phyloP scores from a whole-genome alignment of 2,888 invertebrate species.

The Epirrhoe alternata region DNA sequence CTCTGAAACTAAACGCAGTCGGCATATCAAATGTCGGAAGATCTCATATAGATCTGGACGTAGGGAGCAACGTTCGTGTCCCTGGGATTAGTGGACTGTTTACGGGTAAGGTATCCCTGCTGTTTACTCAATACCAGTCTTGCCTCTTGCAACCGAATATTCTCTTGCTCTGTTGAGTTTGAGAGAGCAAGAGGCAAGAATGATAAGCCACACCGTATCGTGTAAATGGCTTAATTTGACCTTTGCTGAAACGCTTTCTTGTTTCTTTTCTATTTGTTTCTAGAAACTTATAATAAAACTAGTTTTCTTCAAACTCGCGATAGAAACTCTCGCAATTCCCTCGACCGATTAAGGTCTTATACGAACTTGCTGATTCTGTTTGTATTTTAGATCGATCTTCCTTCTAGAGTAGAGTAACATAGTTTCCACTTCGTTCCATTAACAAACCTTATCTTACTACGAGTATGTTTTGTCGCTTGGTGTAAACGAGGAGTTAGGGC shows the following conservation, averaged over 20 bases:
- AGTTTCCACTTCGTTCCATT: background rate
- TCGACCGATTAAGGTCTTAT: background rate
- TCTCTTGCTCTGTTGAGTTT: too few relatives aligned
- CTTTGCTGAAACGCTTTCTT: background rate
- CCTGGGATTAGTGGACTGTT: conserved; percentile 66
- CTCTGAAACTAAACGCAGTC: conserved; percentile 61
- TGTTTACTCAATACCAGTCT: too few relatives aligned
- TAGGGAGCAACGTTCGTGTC: conserved; percentile 59
- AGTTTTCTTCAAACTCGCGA: background rate
- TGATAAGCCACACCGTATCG: too few relatives aligned
- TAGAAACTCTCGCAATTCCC: background rate
- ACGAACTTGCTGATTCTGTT: background rate
- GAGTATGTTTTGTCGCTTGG: too few relatives aligned
- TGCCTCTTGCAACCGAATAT: too few relatives aligned
- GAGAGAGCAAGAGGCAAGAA: too few relatives aligned
- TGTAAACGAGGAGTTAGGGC: too few relatives aligned
- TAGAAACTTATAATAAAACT: background rate
- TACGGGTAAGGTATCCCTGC: conserved; percentile 58
- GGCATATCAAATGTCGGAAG: conserved; percentile 75
- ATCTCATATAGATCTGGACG: conserved; percentile 60
- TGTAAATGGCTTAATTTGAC: background rate
- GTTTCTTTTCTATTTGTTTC: background rate
- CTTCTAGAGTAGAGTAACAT: background rate
- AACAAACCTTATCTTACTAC: background rate
- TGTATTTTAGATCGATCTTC: background rate